Base-by-base conservation (phyloP, 2,113 vertebrate species). In the Trichechus manatus region DNA sequence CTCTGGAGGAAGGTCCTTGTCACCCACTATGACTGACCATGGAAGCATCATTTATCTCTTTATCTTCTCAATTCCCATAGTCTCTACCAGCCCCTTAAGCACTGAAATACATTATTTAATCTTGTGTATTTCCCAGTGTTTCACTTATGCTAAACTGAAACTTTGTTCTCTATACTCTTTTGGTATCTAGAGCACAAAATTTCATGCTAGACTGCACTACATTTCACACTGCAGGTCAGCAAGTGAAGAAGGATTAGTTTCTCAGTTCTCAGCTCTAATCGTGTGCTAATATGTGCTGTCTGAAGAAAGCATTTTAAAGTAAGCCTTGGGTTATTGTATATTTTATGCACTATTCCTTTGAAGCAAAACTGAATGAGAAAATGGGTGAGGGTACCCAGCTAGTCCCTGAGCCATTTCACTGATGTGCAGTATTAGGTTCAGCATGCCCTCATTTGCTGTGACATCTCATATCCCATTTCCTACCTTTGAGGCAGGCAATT, bases 401-500 rank as follows among this genome's bases (percentile, higher is more conserved):
- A 96, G 87, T 36, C 23, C 25, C 70, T 47, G 66, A 75, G 85
- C 33, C 50, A 0, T 0, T 92, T 91, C 82, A 70, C 82, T 20
- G 89, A 80, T 5, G 25, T 44, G 29, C 17, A 68, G 59, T 64
- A 47, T 87, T 31, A 84, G 63, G 0, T 68, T 83, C 39, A 92
- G 89, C 94, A 64, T 33, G 64, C 59, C 74, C 77, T 27, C 63
- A 63, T 27, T 78, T 91, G 81, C 70, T 90, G 50, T 92, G 56
- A 75, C 50, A 44, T 53, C 1, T 10, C 20, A 72, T 0, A 39
- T 80, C 47, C 93, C 80, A 81, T 53, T 93, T 90, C 70, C 90
- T 9, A 95, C 87, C 94, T 92, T 95, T 0, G 0, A 97, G 83
- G 47, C 74, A 84, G 83, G 77, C 39, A 96, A 94, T 97, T 97